Base-by-base conservation (phyloP, 2,113 vertebrate species). In the Saccopteryx bilineata region DNA sequence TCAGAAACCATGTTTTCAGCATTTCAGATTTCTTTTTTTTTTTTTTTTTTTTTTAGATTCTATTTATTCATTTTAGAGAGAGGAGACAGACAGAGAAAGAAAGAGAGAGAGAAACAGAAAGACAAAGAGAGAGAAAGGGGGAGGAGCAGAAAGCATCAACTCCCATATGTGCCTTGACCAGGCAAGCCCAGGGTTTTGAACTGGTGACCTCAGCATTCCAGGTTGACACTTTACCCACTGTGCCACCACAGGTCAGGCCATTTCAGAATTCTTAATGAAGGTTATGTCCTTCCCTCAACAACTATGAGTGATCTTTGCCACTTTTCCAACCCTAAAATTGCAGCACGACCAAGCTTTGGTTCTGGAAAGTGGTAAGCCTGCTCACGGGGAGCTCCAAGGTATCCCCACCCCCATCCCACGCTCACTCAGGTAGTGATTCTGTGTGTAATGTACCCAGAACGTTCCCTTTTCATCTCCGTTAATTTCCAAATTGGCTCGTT, bases 401-500 rank as follows among this genome's bases (percentile, higher is more conserved):
- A n/a, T 76, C 84, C 65, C 91, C 78, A 33, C 92, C 18, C 56
- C 50, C 68, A 68, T 2, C n/a, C 33, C 46, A 39, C 5, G 0
- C 24, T 66, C 19, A 18, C 28, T 61, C 88, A 95, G 97, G 97
- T 97, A 89, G 94, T 94, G 87, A 96, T 90, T 96, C 91, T 63
- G 97, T 97, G 69, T 88, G 52, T 92, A 91, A 90, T 76, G 84
- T 58, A 83, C 94, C 96, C 85, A 87, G 96, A 91, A 80, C 9
- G 4, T 79, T 97, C 79, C 95, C 96, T 97, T 97, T 98, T 98
- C 97, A 98, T 97, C 97, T 98, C 95, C 56, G 95, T 97, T 98
- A 98, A 98, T 98, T 98, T 98, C 95, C 75, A 96, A 96, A 98
- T 98, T 98, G 97, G 96, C 97, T 98, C 95, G n/a, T 98, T 98